A percentile compares a stretch with the other conserved stretches of the same genome.
Conservation (phyloP, 2,888 invertebrate genomes). For the Pyrocoelia pectoralis region DNA sequence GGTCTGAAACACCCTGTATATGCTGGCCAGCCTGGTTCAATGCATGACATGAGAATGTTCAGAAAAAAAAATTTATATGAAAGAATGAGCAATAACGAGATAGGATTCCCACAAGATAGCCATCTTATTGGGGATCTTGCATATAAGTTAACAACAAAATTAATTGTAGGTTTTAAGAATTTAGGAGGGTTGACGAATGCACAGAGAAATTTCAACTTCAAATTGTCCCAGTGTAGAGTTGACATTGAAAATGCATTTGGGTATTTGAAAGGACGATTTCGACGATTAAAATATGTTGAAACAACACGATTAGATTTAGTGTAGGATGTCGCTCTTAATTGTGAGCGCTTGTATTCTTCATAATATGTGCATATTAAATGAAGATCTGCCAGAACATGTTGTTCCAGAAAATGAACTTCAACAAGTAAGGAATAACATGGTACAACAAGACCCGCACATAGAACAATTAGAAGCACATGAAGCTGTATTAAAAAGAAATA, state of each 20-base stretch:
- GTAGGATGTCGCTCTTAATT: conserved; percentile 24
- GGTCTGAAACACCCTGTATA: too few species aligned
- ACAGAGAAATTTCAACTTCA: conserved; percentile 45
- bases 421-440: background rate
- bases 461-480: background rate
- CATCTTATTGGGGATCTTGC: conserved; percentile 44
- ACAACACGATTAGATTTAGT: conserved; percentile 14
- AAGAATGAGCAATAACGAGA: background rate
- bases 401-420: background rate
- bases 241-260: conserved; percentile 48
- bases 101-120: conserved; percentile 7
- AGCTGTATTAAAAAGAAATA: background rate
- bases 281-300: conserved; percentile 40
- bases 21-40: conserved; percentile 11
- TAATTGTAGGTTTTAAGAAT: conserved; percentile 47
- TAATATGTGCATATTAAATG: conserved; percentile 20
- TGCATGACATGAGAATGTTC: conserved; percentile 4
- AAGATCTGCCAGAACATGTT: conserved; percentile 15
- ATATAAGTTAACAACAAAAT: conserved; percentile 33
- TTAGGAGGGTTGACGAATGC: conserved; percentile 41
- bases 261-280: conserved; percentile 46
- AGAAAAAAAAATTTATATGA: conserved; percentile 17
- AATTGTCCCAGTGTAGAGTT: conserved; percentile 42
- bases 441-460: background rate
- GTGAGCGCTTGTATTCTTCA: conserved; percentile 18